phyloP scores from a whole-genome alignment of 2,888 invertebrate species.

The Willowsia nigromaculata region DNA sequence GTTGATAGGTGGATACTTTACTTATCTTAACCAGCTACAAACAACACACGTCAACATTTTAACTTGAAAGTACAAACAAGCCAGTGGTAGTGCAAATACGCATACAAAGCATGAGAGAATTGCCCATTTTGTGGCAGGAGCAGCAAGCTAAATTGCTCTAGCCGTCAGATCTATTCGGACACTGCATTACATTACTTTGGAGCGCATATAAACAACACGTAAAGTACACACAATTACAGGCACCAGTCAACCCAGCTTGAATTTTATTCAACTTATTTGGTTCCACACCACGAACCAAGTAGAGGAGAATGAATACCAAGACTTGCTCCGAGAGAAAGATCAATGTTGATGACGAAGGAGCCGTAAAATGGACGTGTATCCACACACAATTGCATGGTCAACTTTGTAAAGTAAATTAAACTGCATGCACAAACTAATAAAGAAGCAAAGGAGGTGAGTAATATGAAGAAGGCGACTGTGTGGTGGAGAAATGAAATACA shows the following conservation, averaged over 20 bases:
- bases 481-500: neutral
- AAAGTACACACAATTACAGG: constrained; percentile 63
- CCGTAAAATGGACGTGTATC: constrained; percentile 18
- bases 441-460: constrained; percentile 36
- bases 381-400: constrained; percentile 53
- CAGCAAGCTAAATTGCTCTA: constrained; percentile 36
- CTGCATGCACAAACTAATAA: constrained; percentile 68
- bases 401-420: constrained; percentile 70
- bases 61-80: constrained; percentile 39
- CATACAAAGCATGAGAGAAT: constrained; percentile 22
- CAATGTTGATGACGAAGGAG: neutral
- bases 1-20: constrained; percentile 35
- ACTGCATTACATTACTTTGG: constrained; percentile 23
- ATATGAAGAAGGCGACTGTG: constrained; percentile 11
- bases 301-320: neutral
- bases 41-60: constrained; percentile 51
- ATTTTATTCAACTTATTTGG: constrained; percentile 45
- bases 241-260: constrained; percentile 60
- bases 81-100: neutral
- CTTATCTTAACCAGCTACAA: constrained; percentile 40
- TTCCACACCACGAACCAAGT: neutral
- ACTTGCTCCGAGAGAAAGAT: neutral
- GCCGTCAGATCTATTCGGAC: constrained; percentile 38
- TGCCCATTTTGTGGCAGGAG: constrained; percentile 46
- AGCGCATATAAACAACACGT: constrained; percentile 48